Percentiles rank a stretch among this genome's conserved stretches.
Conservation (phyloP, 2,888 invertebrate genomes). For the Aphodius sticticus region DNA sequence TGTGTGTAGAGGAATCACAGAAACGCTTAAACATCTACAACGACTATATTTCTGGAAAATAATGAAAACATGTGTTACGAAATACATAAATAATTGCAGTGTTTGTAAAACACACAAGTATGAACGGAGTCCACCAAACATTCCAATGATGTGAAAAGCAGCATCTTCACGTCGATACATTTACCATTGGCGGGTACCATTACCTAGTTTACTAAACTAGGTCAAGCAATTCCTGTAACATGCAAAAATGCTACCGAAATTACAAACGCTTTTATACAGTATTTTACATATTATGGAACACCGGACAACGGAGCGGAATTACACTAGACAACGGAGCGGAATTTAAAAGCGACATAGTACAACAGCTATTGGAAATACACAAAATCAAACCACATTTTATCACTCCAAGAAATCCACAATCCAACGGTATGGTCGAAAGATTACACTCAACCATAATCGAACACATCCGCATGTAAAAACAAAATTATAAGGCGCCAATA, state of each 20-base stretch:
- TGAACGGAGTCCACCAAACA: too few relatives aligned
- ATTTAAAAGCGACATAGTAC: slow-evolving; percentile 30
- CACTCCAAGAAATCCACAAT: slow-evolving; percentile 14
- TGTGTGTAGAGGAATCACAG: too few relatives aligned
- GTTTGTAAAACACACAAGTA: too few relatives aligned
- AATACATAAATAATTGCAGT: too few relatives aligned
- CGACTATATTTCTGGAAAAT: too few relatives aligned
- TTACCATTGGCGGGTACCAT: slow-evolving; percentile 24
- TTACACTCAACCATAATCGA: slow-evolving; percentile 19
- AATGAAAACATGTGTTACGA: too few relatives aligned
- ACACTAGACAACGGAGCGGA: slow-evolving; percentile 30
- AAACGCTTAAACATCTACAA: too few relatives aligned
- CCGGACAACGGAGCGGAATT: slow-evolving; percentile 28
- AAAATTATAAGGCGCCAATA: too few relatives aligned
- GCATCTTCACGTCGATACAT: slow-evolving; percentile 23
- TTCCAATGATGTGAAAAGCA: slow-evolving; percentile 21
- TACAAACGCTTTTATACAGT: slow-evolving; percentile 17
- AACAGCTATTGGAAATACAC: slow-evolving; percentile 22
- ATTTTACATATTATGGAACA: slow-evolving; percentile 26
- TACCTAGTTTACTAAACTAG: slow-evolving; percentile 25
- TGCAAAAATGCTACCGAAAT: slow-evolving; percentile 26
- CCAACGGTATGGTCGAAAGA: slow-evolving; percentile 20
- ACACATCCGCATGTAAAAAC: slow-evolving; percentile 14
- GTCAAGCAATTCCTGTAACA: slow-evolving; percentile 25
- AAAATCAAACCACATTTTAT: too few relatives aligned